Evolutionary conservation across 2,888 invertebrate species (phyloP).

Genomic region (Drosophila histrio): DNA sequence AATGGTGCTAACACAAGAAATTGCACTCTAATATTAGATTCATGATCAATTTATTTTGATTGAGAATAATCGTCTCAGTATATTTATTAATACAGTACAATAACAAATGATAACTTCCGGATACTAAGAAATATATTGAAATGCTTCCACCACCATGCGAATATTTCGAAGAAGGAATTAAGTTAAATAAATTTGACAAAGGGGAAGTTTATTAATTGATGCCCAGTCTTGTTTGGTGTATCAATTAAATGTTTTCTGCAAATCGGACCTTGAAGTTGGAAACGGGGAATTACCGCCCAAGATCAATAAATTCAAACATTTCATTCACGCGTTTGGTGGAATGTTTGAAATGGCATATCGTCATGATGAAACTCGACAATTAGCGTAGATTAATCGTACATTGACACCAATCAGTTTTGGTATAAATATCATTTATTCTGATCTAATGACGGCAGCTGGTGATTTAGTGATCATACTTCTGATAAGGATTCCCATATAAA

Average conservation of each 20-base stretch:
- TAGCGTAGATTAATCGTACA: slow-evolving; percentile 64
- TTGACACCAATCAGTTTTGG: too few species aligned
- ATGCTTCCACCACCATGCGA: slow-evolving; percentile 22
- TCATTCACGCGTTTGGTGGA: slow-evolving; percentile 70
- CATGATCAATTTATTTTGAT: too few species aligned
- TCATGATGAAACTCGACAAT: slow-evolving; percentile 69
- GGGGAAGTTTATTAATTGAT: slow-evolving; percentile 76
- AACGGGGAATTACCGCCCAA: slow-evolving; percentile 79
- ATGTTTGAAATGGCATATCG: slow-evolving; percentile 67
- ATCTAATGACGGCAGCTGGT: slow-evolving; percentile 52
- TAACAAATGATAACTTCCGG: slow-evolving; percentile 62
- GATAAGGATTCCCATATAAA: slow-evolving; percentile 73
- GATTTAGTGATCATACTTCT: slow-evolving; percentile 59
- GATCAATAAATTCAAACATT: slow-evolving; percentile 75
- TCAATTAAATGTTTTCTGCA: slow-evolving; percentile 79
- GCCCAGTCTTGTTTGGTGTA: slow-evolving; percentile 81
- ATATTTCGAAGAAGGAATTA: slow-evolving; percentile 40
- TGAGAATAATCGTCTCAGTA: too few species aligned
- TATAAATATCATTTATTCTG: slow-evolving; percentile 40
- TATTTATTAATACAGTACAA: too few species aligned
- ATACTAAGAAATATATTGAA: slow-evolving; percentile 59
- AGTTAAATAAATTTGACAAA: slow-evolving; percentile 48
- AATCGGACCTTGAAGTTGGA: slow-evolving; percentile 68
- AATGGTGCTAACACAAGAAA: too few species aligned
- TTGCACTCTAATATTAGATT: too few species aligned